Percentiles rank a stretch among this genome's conserved stretches.
These are phyloP conservation scores for Morbakka virulenta DNA, from an alignment of 30 jellyfish, hydroid and myxozoan species.

Conservation along the genomic window DNA sequence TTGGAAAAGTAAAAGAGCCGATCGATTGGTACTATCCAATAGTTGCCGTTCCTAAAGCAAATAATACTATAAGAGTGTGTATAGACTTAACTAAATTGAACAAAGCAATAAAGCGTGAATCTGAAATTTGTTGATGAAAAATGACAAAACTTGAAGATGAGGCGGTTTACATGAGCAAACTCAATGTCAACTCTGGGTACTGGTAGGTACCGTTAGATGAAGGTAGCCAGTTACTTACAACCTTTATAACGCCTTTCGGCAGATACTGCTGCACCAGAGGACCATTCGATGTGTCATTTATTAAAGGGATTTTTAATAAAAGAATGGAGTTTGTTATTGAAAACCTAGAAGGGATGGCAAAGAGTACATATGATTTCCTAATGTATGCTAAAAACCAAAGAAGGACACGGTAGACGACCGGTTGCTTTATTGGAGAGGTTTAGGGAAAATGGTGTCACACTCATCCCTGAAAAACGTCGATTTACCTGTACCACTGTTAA, in stretches of 20 bases:
- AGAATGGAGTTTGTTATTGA: too few relatives aligned
- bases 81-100: slow-evolving; percentile 44
- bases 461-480: too few relatives aligned
- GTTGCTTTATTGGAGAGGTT: too few relatives aligned
- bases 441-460: too few relatives aligned
- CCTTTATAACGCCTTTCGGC: slow-evolving; percentile 66
- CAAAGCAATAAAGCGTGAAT: neutral
- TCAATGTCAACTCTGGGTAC: slow-evolving; percentile 69
- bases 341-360: too few relatives aligned
- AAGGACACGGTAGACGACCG: too few relatives aligned
- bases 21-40: slow-evolving; percentile 63
- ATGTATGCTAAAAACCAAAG: too few relatives aligned
- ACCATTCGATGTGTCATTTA: too few relatives aligned
- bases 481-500: too few relatives aligned
- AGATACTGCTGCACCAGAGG: too few relatives aligned
- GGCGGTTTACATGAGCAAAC: slow-evolving; percentile 21
- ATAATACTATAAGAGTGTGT: slow-evolving; percentile 2
- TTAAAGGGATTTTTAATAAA: too few relatives aligned
- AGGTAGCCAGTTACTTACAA: slow-evolving; percentile 40
- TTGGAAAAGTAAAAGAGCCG: slow-evolving; percentile 30
- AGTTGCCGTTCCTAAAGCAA: slow-evolving; percentile 16
- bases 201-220: slow-evolving; percentile 60
- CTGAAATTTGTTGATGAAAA: slow-evolving; percentile 1
- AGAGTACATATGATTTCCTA: too few relatives aligned
- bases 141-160: slow-evolving; percentile 14